Conservation (phyloP, 2,797 vertebrate species). For the Carcharodon carcharias region DNA sequence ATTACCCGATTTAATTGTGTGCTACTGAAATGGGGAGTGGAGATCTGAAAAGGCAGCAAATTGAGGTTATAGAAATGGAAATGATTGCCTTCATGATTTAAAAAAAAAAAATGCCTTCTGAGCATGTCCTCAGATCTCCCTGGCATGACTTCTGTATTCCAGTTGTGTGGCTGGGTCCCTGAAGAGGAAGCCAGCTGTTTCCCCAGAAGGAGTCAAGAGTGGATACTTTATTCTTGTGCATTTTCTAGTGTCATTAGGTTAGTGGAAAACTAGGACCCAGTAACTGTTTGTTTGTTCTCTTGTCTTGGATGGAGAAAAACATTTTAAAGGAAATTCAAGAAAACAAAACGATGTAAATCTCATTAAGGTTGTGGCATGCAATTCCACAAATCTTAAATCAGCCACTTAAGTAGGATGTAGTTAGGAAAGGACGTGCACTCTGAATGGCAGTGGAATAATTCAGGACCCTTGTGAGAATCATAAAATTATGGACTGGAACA, state of each 20-base stretch:
- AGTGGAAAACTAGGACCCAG: background rate
- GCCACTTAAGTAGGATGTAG: background rate
- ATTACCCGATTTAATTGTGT: background rate
- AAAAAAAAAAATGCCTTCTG: background rate
- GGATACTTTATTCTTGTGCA: background rate
- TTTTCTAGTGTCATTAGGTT: background rate
- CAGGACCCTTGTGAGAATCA: background rate
- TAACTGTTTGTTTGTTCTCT: background rate
- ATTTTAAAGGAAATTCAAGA: background rate
- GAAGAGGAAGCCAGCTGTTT: background rate
- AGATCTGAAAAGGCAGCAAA: background rate
- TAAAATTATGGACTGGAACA: background rate
- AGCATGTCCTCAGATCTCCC: background rate
- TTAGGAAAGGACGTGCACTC: background rate
- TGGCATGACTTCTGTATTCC: background rate
- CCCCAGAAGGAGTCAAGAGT: background rate
- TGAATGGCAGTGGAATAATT: background rate
- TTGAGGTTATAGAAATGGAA: background rate
- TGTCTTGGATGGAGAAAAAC: background rate
- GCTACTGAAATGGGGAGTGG: background rate
- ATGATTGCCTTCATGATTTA: background rate
- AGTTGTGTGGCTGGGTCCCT: background rate
- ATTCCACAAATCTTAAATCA: background rate
- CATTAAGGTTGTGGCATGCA: background rate
- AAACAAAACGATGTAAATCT: background rate